These are phyloP conservation scores for Venustaconcha ellipsiformis DNA, from an alignment of 1,140 invertebrate species.

Conservation along the genomic window DNA sequence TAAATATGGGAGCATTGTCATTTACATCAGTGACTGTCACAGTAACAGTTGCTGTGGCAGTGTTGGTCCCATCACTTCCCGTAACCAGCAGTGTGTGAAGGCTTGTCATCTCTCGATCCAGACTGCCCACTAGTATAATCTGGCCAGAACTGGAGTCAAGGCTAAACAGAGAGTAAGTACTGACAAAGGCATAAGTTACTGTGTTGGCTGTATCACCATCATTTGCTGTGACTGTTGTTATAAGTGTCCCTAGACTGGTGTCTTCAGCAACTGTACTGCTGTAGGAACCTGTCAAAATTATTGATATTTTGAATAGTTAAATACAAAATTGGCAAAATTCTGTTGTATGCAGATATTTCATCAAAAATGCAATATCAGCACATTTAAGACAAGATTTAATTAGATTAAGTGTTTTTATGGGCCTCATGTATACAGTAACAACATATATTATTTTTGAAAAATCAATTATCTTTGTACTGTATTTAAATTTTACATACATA, in stretches of 20 bases:
- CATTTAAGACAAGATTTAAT: too few species aligned
- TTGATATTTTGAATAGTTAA: too few species aligned
- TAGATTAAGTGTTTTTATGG: too few species aligned
- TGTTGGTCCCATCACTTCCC: conserved; percentile 41
- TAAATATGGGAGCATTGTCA: conserved; percentile 48
- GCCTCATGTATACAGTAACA: too few species aligned
- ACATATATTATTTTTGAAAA: too few species aligned
- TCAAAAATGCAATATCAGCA: too few species aligned
- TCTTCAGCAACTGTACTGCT: conserved; percentile 24
- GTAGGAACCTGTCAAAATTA: too few species aligned
- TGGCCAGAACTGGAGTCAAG: conserved; percentile 37
- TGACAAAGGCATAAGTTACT: conserved; percentile 45
- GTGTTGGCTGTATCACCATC: conserved; percentile 45
- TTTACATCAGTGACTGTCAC: conserved; percentile 46
- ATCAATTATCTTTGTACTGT: too few species aligned
- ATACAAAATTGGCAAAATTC: too few species aligned
- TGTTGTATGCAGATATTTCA: too few species aligned
- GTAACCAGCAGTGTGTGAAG: conserved; percentile 37
- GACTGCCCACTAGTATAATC: conserved; percentile 32
- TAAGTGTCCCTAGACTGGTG: conserved; percentile 25
- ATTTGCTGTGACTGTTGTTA: conserved; percentile 42
- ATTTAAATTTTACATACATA: too few species aligned
- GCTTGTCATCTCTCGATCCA: conserved; percentile 45
- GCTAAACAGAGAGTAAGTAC: conserved; percentile 28
- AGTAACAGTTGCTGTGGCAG: conserved; percentile 36